Conservation (phyloP, 2,888 invertebrate genomes). For the Smittia aterrima region DNA sequence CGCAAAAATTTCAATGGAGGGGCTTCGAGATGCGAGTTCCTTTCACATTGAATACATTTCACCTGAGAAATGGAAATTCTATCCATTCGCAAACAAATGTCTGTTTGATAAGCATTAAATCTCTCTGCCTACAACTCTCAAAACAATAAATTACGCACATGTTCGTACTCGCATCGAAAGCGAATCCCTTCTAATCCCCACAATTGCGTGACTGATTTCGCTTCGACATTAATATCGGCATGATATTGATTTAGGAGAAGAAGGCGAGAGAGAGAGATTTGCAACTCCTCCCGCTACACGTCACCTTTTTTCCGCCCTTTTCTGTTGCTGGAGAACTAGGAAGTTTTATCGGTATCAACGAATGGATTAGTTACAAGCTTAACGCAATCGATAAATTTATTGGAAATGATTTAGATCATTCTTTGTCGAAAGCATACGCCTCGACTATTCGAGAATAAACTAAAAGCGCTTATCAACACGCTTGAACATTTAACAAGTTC, state of each 20-base stretch:
- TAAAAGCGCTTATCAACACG: neutral
- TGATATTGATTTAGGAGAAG: neutral
- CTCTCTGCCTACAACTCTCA: neutral
- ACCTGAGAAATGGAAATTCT: neutral
- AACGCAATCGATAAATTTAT: conserved; percentile 20
- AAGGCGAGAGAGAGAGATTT: too few species aligned
- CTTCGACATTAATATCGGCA: neutral
- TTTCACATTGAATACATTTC: too few species aligned
- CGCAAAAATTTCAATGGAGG: neutral
- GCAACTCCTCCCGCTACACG: too few species aligned
- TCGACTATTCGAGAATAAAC: neutral
- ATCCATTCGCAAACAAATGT: neutral
- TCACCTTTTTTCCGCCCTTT: neutral
- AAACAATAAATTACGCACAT: conserved; percentile 21
- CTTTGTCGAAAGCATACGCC: neutral
- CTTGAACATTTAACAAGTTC: neutral
- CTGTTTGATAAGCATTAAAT: neutral
- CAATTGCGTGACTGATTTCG: conserved; percentile 21
- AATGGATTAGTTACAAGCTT: neutral
- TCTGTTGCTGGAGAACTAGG: neutral
- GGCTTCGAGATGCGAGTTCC: neutral
- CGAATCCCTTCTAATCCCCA: conserved; percentile 7
- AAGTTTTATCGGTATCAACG: neutral
- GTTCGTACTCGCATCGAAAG: neutral
- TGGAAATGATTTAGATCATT: conserved; percentile 3